Evolutionary conservation across 2,888 invertebrate species (phyloP).

Genomic region (Apamea sordens): DNA sequence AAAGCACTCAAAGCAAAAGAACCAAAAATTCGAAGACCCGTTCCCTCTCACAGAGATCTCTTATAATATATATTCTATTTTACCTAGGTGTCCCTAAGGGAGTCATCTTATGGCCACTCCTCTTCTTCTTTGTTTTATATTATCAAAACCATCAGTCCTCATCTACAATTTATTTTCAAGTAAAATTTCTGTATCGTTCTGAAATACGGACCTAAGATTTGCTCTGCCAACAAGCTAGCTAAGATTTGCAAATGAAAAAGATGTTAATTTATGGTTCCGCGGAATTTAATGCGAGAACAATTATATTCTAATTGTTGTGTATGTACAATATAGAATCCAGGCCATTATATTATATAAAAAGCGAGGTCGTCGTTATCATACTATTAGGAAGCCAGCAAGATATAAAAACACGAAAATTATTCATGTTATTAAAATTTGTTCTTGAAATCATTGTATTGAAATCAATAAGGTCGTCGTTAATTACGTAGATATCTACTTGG

Average conservation of each 20-base stretch:
- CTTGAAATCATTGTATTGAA: constrained; percentile 56
- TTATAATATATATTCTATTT: too few relatives aligned
- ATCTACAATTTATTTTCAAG: background rate
- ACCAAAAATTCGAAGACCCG: background rate
- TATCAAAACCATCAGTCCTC: background rate
- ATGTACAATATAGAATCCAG: background rate
- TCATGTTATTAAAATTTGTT: constrained; percentile 45
- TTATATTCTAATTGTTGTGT: constrained; percentile 7
- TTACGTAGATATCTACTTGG: constrained; percentile 18
- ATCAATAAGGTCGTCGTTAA: constrained; percentile 51
- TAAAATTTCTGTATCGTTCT: background rate
- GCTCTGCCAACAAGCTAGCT: background rate
- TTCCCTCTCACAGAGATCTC: background rate
- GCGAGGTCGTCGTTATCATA: constrained; percentile 51
- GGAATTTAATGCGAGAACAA: background rate
- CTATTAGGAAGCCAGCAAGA: constrained; percentile 29
- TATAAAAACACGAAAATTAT: constrained; percentile 59
- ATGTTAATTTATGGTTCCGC: background rate
- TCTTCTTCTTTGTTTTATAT: background rate
- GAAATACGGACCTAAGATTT: background rate
- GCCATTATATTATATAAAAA: constrained; percentile 17
- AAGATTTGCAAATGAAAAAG: background rate
- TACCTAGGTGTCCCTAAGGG: background rate
- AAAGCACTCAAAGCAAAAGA: background rate
- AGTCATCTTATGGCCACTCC: background rate